A percentile compares a stretch with the other conserved stretches of the same genome.
Conservation (phyloP, 2,113 vertebrate species). For the Myrmecobius fasciatus region DNA sequence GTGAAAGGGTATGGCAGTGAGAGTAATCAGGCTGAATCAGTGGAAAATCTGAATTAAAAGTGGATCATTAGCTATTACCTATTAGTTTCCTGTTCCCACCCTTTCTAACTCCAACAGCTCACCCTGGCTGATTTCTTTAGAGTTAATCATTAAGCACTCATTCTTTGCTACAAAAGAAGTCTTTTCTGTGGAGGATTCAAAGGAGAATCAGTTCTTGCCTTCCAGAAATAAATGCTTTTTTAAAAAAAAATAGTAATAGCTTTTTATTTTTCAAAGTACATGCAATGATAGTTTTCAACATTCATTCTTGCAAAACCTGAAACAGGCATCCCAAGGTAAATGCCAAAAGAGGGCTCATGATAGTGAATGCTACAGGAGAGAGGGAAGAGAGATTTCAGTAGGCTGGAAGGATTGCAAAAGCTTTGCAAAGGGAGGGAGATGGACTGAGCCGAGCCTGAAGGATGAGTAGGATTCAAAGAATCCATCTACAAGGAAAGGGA, state of each 20-base stretch:
- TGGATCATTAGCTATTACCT: background rate
- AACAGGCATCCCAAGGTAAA: background rate
- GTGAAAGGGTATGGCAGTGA: background rate
- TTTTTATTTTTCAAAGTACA: too few relatives aligned
- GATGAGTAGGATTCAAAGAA: background rate
- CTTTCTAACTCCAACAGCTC: background rate
- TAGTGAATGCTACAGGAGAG: background rate
- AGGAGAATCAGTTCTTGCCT: background rate
- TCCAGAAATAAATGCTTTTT: background rate
- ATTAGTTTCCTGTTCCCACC: background rate
- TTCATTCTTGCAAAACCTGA: background rate
- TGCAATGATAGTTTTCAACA: too few relatives aligned
- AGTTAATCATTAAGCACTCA: background rate
- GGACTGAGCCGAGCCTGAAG: background rate
- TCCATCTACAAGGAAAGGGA: background rate
- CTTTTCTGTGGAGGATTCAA: background rate
- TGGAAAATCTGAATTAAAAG: background rate
- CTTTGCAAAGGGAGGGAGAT: background rate
- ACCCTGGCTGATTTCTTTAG: background rate
- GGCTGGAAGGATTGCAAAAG: background rate
- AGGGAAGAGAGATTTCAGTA: background rate
- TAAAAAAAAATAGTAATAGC: too few relatives aligned
- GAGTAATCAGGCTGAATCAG: background rate
- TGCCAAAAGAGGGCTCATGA: background rate
- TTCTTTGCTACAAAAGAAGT: background rate